Evolutionary conservation across 2,113 vertebrate genomes (phyloP).

Genomic region (Parus major): DNA sequence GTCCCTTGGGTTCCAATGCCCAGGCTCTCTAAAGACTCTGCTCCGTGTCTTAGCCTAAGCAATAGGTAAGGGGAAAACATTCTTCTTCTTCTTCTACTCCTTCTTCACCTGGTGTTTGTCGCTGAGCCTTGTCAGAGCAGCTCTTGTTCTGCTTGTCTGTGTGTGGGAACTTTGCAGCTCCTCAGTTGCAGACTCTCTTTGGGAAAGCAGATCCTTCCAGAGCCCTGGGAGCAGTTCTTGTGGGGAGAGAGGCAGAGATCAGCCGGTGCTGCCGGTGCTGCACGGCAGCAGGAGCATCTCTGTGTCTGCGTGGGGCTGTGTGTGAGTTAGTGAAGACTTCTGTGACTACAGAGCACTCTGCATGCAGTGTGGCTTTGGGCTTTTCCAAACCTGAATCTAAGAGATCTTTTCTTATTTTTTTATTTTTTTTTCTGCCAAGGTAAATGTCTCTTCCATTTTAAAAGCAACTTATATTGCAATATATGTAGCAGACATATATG

Average conservation of each 20-base stretch:
- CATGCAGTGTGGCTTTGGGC: not conserved
- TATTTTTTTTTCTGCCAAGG: not conserved
- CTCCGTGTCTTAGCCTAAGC: slow-evolving; percentile 64
- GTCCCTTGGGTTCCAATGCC: slow-evolving; percentile 64
- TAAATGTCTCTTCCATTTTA: slow-evolving; percentile 26
- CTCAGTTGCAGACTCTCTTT: not conserved
- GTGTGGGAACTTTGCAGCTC: not conserved
- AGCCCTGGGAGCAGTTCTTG: not conserved
- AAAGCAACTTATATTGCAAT: not conserved
- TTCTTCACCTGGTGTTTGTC: not conserved
- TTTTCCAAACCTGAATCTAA: not conserved
- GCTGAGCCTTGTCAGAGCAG: not conserved
- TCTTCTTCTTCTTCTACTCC: not conserved
- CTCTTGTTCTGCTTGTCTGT: not conserved
- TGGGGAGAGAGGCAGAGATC: not conserved
- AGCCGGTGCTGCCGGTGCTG: not conserved
- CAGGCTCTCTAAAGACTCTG: slow-evolving; percentile 56
- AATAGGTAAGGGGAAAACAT: slow-evolving; percentile 75
- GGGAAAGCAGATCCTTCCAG: not conserved
- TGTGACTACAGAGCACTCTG: not conserved
- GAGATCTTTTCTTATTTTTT: not conserved
- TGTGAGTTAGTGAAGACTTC: not conserved
- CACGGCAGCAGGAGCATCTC: accelerated
- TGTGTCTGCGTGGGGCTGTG: not conserved
- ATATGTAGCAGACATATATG: not conserved